A percentile compares a stretch with the other conserved stretches of the same genome.
Evolutionary conservation across 1,140 invertebrate species (phyloP).

Genomic region (Atta colombica): DNA sequence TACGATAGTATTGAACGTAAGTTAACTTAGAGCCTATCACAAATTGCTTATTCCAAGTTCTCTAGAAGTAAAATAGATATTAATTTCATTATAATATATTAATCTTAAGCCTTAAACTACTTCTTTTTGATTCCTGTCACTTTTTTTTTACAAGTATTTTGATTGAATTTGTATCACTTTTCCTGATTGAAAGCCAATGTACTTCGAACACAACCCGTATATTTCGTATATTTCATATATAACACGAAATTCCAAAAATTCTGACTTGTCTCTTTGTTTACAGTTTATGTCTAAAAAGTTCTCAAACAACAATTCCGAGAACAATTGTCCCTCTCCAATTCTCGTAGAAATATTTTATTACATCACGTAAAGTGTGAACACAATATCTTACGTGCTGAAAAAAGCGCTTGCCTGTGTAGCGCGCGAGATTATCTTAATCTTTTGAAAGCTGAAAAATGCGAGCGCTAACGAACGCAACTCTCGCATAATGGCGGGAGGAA

Average conservation of each 20-base stretch:
- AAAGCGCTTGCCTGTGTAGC: background rate
- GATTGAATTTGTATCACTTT: too few relatives aligned
- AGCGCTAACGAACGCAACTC: constrained; percentile 41
- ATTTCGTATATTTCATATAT: too few relatives aligned
- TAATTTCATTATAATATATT: too few relatives aligned
- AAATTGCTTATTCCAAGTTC: too few relatives aligned
- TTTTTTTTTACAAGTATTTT: too few relatives aligned
- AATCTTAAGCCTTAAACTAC: too few relatives aligned
- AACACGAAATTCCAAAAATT: background rate
- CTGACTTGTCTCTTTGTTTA: background rate
- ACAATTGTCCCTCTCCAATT: background rate
- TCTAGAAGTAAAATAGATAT: too few relatives aligned
- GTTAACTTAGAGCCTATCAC: too few relatives aligned
- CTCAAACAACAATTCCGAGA: background rate
- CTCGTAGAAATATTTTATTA: constrained; percentile 2
- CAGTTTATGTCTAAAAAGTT: background rate
- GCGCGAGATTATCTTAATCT: constrained; percentile 55
- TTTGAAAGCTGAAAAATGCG: constrained; percentile 49
- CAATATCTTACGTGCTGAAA: background rate
- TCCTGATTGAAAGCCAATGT: too few relatives aligned
- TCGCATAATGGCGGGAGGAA: constrained; percentile 15
- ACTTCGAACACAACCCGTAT: too few relatives aligned
- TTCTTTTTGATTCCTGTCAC: too few relatives aligned
- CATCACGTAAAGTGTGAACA: background rate
- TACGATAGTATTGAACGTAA: too few relatives aligned